Conservation (phyloP, 2,888 invertebrate genomes). For the Idaea straminata region DNA sequence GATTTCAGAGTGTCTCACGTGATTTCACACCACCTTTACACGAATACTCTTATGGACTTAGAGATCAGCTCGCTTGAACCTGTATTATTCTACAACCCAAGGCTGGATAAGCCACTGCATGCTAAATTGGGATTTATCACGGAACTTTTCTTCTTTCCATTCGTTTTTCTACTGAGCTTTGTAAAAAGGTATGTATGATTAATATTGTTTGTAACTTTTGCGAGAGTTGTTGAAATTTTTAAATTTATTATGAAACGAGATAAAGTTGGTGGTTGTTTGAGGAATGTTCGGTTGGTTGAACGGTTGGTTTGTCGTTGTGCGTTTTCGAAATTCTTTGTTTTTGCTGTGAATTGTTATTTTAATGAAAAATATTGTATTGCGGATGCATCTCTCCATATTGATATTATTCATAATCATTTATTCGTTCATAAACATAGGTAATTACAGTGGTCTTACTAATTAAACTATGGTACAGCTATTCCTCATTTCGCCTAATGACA, state of each 20-base stretch:
- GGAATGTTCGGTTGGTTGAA: neutral
- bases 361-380: neutral
- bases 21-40: slow-evolving; percentile 88
- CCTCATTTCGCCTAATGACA: too few species aligned
- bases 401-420: too few species aligned
- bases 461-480: too few species aligned
- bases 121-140: slow-evolving; percentile 75
- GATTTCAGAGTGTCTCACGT: slow-evolving; percentile 88
- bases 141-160: slow-evolving; percentile 62
- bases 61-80: slow-evolving; percentile 86
- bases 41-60: slow-evolving; percentile 87
- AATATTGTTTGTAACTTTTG: slow-evolving; percentile 1
- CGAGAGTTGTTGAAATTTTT: neutral
- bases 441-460: too few species aligned
- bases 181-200: slow-evolving; percentile 31
- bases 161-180: slow-evolving; percentile 55
- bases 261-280: slow-evolving; percentile 2
- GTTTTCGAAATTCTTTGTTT: neutral
- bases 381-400: too few species aligned
- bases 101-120: slow-evolving; percentile 72
- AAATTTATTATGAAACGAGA: slow-evolving; percentile 4
- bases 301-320: neutral
- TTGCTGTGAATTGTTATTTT: neutral
- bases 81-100: slow-evolving; percentile 83
- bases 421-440: too few species aligned